Evolutionary conservation across 2,113 vertebrate genomes (phyloP).

Genomic region (Brienomyrus brachyistius): DNA sequence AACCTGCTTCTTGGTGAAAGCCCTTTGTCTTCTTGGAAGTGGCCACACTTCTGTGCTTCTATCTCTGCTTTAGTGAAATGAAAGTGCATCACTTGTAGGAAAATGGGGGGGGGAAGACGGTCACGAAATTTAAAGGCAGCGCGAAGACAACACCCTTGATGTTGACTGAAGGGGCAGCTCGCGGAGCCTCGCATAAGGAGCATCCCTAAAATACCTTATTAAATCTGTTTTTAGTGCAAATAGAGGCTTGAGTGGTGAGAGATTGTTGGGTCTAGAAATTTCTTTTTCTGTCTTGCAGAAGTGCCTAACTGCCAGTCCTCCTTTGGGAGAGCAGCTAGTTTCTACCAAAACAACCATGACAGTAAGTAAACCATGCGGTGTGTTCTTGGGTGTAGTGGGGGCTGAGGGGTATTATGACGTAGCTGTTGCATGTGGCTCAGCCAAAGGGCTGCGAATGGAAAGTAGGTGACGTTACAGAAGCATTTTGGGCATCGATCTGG

Average conservation of each 20-base stretch:
- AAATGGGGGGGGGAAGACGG: background rate
- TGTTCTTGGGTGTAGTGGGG: background rate
- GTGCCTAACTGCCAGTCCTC: conserved; percentile 84
- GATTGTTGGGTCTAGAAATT: background rate
- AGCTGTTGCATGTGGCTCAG: background rate
- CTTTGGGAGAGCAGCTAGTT: conserved; percentile 64
- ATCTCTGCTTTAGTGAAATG: too few relatives aligned
- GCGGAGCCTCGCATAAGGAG: too few relatives aligned
- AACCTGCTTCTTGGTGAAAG: background rate
- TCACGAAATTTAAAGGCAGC: background rate
- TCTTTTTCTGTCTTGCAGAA: conserved; percentile 58
- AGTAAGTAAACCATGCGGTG: conserved; percentile 54
- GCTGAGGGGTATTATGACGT: background rate
- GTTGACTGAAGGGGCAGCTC: background rate
- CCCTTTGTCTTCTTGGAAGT: background rate
- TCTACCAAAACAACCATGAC: conserved; percentile 69
- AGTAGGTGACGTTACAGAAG: background rate
- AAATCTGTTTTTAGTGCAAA: background rate
- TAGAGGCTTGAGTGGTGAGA: background rate
- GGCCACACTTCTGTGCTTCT: background rate
- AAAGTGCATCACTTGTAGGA: background rate
- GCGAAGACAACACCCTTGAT: background rate
- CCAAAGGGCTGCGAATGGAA: background rate
- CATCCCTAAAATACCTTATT: background rate
- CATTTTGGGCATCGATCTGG: background rate